phyloP scores from a whole-genome alignment of 2,888 invertebrate species.

The Siphlonurus alternatus region DNA sequence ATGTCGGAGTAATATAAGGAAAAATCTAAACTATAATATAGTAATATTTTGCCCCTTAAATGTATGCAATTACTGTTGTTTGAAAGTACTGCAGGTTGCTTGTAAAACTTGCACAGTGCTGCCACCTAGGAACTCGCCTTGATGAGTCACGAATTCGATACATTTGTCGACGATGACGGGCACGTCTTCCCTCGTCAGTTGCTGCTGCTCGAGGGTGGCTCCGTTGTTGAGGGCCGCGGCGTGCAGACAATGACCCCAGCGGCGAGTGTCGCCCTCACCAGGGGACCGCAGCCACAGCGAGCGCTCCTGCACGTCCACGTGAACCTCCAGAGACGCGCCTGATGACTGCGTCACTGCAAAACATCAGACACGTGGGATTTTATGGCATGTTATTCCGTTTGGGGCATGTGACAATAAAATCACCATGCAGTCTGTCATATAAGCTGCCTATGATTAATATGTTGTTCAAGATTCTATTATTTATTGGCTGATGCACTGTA shows the following conservation, averaged over 20 bases:
- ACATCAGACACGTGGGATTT: not conserved
- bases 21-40: no score
- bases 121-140: slow-evolving; percentile 54
- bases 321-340: not conserved
- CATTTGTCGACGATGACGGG: slow-evolving; percentile 89
- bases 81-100: no score
- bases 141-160: slow-evolving; percentile 75
- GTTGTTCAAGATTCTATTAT: no score
- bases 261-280: not conserved
- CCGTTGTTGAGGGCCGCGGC: not conserved
- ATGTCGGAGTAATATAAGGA: no score
- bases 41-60: no score
- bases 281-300: not conserved
- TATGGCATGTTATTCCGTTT: no score
- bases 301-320: not conserved
- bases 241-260: not conserved
- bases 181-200: slow-evolving; percentile 71
- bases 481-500: no score
- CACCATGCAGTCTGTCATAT: no score
- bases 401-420: no score
- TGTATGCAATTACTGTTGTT: no score
- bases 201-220: slow-evolving; percentile 37
- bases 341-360: not conserved
- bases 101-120: no score
- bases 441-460: no score